Conservation (phyloP, 2,113 vertebrate genomes). For the Macquaria ambigua region DNA sequence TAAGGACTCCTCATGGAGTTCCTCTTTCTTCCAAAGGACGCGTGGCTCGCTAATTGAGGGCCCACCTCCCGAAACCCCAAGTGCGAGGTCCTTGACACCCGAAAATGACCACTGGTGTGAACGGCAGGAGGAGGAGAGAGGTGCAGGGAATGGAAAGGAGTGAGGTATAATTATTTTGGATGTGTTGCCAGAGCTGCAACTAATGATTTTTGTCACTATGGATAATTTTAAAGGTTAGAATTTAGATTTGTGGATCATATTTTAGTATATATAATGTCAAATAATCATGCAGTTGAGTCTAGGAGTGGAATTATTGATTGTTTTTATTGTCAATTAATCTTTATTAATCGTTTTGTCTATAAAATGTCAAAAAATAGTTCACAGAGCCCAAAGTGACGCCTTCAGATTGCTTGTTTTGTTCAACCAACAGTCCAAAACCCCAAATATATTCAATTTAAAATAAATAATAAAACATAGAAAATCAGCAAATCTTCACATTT, state of each 20-base stretch:
- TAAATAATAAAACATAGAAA: neutral
- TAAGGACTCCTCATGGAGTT: conserved; percentile 78
- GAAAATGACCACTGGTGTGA: conserved; percentile 57
- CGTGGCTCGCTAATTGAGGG: conserved; percentile 81
- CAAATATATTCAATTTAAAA: neutral
- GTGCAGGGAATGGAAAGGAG: conserved; percentile 2
- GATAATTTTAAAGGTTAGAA: neutral
- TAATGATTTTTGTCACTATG: neutral
- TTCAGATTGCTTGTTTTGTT: neutral
- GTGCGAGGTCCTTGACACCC: conserved; percentile 65
- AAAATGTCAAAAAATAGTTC: neutral
- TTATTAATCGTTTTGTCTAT: neutral
- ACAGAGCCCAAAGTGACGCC: neutral
- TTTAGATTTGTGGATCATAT: neutral
- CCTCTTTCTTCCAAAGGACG: conserved; percentile 70
- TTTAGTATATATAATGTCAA: neutral
- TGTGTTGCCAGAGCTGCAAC: conserved; percentile 7
- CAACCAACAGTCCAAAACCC: neutral
- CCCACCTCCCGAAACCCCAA: conserved; percentile 57
- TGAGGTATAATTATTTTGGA: conserved; percentile 11
- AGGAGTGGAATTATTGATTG: neutral
- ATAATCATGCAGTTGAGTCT: neutral
- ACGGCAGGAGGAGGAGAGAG: conserved; percentile 19
- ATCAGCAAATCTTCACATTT: neutral
- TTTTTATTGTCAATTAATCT: neutral